A percentile compares a stretch with the other conserved stretches of the same genome.
Conservation (phyloP, 2,113 vertebrate species). For the Motacilla alba region DNA sequence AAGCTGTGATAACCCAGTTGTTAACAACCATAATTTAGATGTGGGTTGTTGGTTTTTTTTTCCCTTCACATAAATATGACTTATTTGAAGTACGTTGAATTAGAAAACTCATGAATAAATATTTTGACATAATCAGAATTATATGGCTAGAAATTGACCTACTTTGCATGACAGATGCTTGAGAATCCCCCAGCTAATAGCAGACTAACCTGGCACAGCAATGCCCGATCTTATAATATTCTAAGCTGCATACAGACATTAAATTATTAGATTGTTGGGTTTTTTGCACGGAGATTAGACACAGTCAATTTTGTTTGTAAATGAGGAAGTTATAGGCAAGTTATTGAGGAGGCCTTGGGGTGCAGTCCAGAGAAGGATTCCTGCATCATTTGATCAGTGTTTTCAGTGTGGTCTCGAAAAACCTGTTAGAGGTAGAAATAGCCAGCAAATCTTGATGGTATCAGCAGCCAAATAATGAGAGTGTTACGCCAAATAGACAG, state of each 20-base stretch:
- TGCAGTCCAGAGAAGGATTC: neutral
- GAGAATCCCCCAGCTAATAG: conserved; percentile 68
- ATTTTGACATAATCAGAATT: conserved; percentile 75
- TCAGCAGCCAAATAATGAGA: neutral
- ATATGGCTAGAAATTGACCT: conserved; percentile 73
- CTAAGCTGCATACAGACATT: conserved; percentile 53
- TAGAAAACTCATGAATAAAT: conserved; percentile 73
- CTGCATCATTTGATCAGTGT: neutral
- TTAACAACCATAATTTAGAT: conserved; percentile 50
- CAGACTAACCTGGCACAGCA: conserved; percentile 66
- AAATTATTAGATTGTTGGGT: conserved; percentile 44
- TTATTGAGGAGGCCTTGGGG: neutral
- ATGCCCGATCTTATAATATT: conserved; percentile 37
- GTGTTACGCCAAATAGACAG: neutral
- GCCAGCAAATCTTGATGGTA: neutral
- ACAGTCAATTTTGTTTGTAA: conserved; percentile 57
- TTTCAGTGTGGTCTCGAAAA: rapidly evolving
- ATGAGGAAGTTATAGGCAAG: conserved; percentile 3
- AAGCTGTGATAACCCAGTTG: conserved; percentile 24
- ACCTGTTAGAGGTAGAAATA: neutral
- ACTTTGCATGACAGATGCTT: conserved; percentile 70
- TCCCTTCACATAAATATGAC: conserved; percentile 48
- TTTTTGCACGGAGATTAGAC: conserved; percentile 38
- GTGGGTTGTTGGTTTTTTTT: neutral
- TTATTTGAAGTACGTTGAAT: conserved; percentile 68